phyloP scores from a whole-genome alignment of 2,797 vertebrate species.

The Fratercula arctica region DNA sequence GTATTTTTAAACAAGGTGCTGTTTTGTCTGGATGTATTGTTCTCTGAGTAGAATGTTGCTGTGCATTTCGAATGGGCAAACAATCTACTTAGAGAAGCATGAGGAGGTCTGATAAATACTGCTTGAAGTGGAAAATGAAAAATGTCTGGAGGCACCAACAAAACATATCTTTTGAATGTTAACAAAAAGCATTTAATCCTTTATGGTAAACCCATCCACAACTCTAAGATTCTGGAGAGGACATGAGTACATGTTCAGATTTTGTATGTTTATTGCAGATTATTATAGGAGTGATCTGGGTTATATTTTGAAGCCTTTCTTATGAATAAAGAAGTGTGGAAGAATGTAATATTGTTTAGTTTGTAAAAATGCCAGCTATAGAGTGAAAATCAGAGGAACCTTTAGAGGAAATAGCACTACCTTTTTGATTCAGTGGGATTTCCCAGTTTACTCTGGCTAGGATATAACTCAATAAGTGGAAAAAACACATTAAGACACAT shows the following conservation, averaged over 20 bases:
- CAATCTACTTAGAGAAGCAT: slow-evolving; percentile 1
- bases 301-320: neutral
- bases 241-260: neutral
- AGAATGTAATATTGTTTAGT: neutral
- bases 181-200: neutral
- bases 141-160: neutral
- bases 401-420: neutral
- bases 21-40: slow-evolving; percentile 14
- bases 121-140: slow-evolving; percentile 5
- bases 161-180: neutral
- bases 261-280: neutral
- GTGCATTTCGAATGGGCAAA: slow-evolving; percentile 18
- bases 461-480: neutral
- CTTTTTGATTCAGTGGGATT: neutral
- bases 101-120: neutral
- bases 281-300: neutral
- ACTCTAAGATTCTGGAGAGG: neutral
- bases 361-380: neutral
- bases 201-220: neutral
- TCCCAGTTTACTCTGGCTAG: neutral
- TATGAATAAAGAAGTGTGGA: neutral
- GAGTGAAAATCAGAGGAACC: neutral
- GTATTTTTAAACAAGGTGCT: slow-evolving; percentile 52
- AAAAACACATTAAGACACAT: neutral
- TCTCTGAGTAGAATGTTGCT: neutral